Evolutionary conservation across 2,113 vertebrate genomes (phyloP), one percentile per base, ranked within the genome.

Genomic region (Sturnira hondurensis): DNA sequence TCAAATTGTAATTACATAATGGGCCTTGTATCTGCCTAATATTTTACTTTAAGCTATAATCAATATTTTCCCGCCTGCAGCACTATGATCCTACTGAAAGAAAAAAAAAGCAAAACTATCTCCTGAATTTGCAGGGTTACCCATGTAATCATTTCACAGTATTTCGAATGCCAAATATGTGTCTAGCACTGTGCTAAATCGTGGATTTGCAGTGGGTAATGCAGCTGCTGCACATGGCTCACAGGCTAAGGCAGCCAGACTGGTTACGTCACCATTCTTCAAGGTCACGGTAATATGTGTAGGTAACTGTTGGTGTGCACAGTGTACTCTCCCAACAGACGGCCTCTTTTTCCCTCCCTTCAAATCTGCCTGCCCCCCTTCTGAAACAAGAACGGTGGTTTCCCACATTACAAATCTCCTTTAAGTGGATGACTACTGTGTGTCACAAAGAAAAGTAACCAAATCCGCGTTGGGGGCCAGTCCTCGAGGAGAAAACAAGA

Each of bases 311-410:
- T 94, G 63, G 24, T 19, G 91, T 36, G 5, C 50, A 67, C 3
- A 43, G 13, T 7, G 22, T 20, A 80, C 45, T n/a, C 31, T 73
- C 19, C 43, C 58, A 19, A 84, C 1, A 16, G 15, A 92, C 16
- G 3, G 16, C 17, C 19, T 70, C 31, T 24, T 38, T 15, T 71
- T 56, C 82, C 31, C 95, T 87, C 19, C 45, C 92, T 82, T 58
- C 94, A 36, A 52, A 83, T 88, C 36, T 88, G 38, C 88, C 86
- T 56, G 11, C 36, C 41, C 86, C 92, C 86, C 83, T 93, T 93
- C 41, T 68, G 52, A 85, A 78, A 58, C 56, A 43, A 73, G 47
- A 97, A 94, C 17, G 82, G 36, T 13, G 83, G 81, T 20, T 94
- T 96, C 86, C 89, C 82, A 68, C 26, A 45, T 38, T 81, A 77